Percentiles rank a stretch among this genome's conserved stretches.
Evolutionary conservation across 2,888 invertebrate species (phyloP).

Genomic region (Buathra laborator): DNA sequence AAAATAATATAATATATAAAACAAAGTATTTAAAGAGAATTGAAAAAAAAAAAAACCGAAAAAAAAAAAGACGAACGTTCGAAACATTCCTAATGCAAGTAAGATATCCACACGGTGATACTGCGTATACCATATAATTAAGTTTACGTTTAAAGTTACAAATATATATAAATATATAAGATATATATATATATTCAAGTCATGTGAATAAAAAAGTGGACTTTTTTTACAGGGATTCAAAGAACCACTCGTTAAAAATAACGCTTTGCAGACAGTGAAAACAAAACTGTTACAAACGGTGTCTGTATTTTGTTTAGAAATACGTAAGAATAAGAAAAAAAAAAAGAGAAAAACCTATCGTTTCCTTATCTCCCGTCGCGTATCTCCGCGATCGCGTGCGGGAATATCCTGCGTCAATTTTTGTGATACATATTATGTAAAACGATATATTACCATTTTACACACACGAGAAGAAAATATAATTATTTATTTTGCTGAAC

Average conservation of each 20-base stretch:
- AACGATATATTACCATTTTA: constrained; percentile 39
- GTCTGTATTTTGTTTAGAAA: constrained; percentile 19
- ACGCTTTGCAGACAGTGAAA: constrained; percentile 10
- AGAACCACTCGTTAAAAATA: constrained; percentile 27
- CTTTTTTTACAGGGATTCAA: constrained; percentile 36
- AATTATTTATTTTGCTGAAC: constrained; percentile 62
- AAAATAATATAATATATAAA: constrained; percentile 14
- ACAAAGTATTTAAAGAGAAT: constrained; percentile 43
- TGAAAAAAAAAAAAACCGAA: constrained; percentile 31
- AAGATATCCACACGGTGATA: constrained; percentile 57
- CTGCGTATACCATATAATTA: constrained; percentile 47
- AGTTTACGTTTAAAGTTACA: constrained; percentile 43
- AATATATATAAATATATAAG: constrained; percentile 39
- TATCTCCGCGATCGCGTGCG: background rate
- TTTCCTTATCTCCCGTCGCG: constrained; percentile 31
- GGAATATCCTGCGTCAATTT: constrained; percentile 23
- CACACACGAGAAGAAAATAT: constrained; percentile 45
- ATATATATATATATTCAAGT: constrained; percentile 48
- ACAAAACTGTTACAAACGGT: background rate
- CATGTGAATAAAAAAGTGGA: constrained; percentile 18
- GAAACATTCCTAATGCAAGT: constrained; percentile 57
- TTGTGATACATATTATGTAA: constrained; percentile 52
- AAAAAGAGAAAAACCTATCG: background rate
- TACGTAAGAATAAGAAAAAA: background rate
- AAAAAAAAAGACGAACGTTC: constrained; percentile 44